Evolutionary conservation across 1,140 invertebrate genomes (phyloP), one percentile per base, ranked within the genome.

Genomic region (Pemphigus obesinymphae): DNA sequence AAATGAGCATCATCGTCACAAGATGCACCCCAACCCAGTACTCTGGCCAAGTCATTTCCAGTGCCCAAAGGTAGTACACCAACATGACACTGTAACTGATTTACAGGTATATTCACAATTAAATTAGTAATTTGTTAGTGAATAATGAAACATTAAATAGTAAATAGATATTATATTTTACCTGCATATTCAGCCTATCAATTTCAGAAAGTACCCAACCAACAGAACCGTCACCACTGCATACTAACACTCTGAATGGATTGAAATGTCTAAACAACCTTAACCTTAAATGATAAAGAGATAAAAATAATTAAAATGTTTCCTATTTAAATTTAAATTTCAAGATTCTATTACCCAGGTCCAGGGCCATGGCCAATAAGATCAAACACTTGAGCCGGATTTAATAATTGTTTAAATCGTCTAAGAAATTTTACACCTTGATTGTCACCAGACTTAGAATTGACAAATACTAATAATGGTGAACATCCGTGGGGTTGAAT

Each of bases 331-430:
- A 70, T 45, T 0, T 26, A 70, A 45, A 43, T 70, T 31, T 26
- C 0, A n/a, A 82, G 6, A 66, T 48, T 48, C 26, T 53, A 23
- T 68, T 87, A 93, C 92, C 96, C 96, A 82, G 97, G 90, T 68
- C 94, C 90, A 40, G 97, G 96, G 53, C 95, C 95, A 17, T 91
- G 91, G 13, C 90, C 90, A 83, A 97, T 97, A 84, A 99, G 92
- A 90, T 99, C 97, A 89, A 98, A 99, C 53, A 99, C 96, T 90
- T 99, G 97, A 82, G 96, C 96, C 15, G 97, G 97, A 89, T 99
- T 99, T 45, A 98, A 89, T 66, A 98, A 90, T 87, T 98, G 97
- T 86, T 97, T 97, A 88, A 99, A 98, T 82, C 96, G 91, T 82
- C 96, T 90, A 58, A 99, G 90, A 89, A 99, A 98, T 88, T 97